Base-by-base conservation (phyloP, 2,888 invertebrate genomes). In the Microctonus hyperodae region DNA sequence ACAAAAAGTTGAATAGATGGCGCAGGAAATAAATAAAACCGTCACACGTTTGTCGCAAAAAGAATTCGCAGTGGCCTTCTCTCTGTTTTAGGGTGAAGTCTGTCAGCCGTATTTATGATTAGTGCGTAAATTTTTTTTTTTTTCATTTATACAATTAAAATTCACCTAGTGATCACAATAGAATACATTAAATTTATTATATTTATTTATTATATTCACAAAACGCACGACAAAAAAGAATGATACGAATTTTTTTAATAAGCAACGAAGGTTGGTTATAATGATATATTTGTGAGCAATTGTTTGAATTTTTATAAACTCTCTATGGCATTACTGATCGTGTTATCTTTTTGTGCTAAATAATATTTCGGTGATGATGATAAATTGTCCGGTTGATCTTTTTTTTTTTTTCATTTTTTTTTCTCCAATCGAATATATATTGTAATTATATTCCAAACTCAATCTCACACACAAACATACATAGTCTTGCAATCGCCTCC, bases 211-310 rank as follows among this genome's bases (percentile, higher is more conserved):
- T 20, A 44, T 16, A 44, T 40, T n/a, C 6, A n/a, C 16, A 5
- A 44, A 16, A 44, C 1, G 16, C 2, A 16, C 4, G 20, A n/a
- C n/a, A 20, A 4, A 20, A 44, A 20, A 44, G 16, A 44, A 44
- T 44, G 44, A 5, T 44, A 44, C 44, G 20, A 16, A 44, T 20
- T 44, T 16, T 16, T n/a, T 16, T n/a, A 2, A 44, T 44, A 44
- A 44, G 7, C 16, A 44, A 44, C 44, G 16, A 44, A 44, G 44
- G 44, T 44, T 44, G 44, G 44, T 44, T 44, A 44, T 44, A 20
- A 44, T 44, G 44, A 16, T n/a, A n/a, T n/a, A n/a, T n/a, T 44
- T 44, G 44, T 44, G 44, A 44, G 44, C 44, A 44, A 44, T 44
- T 44, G 44, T 44, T 44, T 44, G 44, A 44, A 44, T 44, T 20